Evolutionary conservation across 2,888 invertebrate species (phyloP).

Genomic region (Gari tellinella): DNA sequence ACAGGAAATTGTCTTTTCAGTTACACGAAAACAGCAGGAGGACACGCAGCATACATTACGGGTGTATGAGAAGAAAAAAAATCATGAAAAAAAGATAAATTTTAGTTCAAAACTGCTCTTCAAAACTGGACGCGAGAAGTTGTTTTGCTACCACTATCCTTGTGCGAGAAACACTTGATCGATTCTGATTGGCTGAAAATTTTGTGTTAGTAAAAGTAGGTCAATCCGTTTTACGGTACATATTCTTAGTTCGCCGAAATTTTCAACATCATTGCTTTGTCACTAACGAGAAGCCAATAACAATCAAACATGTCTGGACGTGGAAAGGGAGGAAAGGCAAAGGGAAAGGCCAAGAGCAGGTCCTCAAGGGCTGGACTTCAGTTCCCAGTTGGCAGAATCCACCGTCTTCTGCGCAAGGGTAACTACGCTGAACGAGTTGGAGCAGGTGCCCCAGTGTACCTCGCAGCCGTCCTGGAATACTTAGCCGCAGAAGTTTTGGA

Average conservation of each 20-base stretch:
- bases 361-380: conserved; percentile 82
- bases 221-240: conserved; percentile 1
- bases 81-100: too few species aligned
- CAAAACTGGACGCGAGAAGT: too few species aligned
- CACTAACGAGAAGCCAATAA: neutral
- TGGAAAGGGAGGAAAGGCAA: neutral
- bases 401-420: conserved; percentile 79
- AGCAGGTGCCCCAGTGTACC: too few species aligned
- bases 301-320: neutral
- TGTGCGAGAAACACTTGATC: neutral
- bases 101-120: too few species aligned
- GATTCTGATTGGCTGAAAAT: neutral
- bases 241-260: neutral
- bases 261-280: neutral
- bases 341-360: neutral
- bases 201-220: neutral
- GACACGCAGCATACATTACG: too few species aligned
- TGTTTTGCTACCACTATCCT: too few species aligned
- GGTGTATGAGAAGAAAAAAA: too few species aligned
- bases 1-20: neutral
- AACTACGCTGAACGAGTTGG: too few species aligned
- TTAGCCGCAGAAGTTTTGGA: conserved; percentile 88
- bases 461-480: too few species aligned
- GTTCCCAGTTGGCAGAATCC: conserved; percentile 84
- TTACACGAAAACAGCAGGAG: neutral